phyloP scores from a whole-genome alignment of 2,888 invertebrate species.

The Apomyelois bistriatella region DNA sequence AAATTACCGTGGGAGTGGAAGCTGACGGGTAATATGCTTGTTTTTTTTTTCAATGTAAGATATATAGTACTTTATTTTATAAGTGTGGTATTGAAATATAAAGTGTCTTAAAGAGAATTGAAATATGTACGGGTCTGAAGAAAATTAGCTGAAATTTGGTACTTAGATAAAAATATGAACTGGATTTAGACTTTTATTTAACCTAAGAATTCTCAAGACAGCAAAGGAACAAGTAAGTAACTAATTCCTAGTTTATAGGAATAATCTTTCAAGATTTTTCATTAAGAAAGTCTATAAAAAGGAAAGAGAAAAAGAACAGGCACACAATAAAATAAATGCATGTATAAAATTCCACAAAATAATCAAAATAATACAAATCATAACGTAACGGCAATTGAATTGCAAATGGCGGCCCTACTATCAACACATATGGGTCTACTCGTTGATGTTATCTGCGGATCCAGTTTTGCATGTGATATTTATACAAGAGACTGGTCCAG shows the following conservation, averaged over 20 bases:
- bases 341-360: too few relatives aligned
- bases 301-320: too few relatives aligned
- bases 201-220: too few relatives aligned
- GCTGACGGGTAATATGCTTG: background rate
- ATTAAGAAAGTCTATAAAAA: too few relatives aligned
- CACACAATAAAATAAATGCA: too few relatives aligned
- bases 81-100: background rate
- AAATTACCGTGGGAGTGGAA: conserved; percentile 4
- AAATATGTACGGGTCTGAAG: too few relatives aligned
- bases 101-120: background rate
- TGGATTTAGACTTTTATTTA: too few relatives aligned
- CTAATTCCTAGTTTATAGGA: too few relatives aligned
- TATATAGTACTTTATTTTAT: background rate
- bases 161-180: too few relatives aligned
- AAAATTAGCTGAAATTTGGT: too few relatives aligned
- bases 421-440: conserved; percentile 1
- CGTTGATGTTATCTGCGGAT: background rate
- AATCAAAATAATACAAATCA: background rate
- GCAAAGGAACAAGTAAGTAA: too few relatives aligned
- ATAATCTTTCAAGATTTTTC: too few relatives aligned
- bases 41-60: background rate
- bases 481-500: background rate
- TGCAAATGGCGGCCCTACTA: background rate
- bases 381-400: background rate
- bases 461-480: conserved; percentile 6